Conservation (phyloP, 92 coral and sea anemone species). For the Phenganax stokvisi region DNA sequence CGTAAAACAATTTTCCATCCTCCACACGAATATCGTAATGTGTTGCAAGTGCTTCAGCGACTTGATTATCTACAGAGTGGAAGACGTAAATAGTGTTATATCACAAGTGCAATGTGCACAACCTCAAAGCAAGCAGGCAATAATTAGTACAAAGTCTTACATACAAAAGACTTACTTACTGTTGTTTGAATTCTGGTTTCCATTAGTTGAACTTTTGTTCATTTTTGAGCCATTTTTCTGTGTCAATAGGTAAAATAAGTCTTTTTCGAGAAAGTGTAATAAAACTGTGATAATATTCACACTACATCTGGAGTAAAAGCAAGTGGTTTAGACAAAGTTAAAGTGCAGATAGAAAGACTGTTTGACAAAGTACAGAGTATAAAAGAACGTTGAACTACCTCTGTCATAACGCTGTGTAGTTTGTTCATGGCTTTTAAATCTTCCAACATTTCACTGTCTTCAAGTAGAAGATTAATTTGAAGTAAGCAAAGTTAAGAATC, state of each 20-base stretch:
- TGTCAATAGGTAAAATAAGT: not conserved
- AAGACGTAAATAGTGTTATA: not conserved
- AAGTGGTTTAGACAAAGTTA: not conserved
- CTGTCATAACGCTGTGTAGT: constrained; percentile 56
- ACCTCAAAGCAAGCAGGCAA: not conserved
- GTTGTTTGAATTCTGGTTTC: constrained; percentile 49
- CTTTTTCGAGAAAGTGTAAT: too few relatives aligned
- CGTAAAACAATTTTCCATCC: constrained; percentile 91
- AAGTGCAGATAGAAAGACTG: not conserved
- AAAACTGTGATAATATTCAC: too few relatives aligned
- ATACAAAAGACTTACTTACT: not conserved
- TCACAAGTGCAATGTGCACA: not conserved
- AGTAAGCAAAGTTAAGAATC: constrained; percentile 72
- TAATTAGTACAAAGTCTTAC: not conserved
- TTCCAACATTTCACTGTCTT: constrained; percentile 79
- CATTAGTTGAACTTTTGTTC: not conserved
- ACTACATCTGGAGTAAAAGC: too few relatives aligned
- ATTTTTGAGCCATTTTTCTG: constrained; percentile 48
- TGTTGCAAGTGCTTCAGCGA: constrained; percentile 50
- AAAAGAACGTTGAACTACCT: constrained; percentile 47
- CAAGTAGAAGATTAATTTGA: constrained; percentile 84
- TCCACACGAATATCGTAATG: constrained; percentile 72
- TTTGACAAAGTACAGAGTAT: not conserved
- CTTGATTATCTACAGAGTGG: constrained; percentile 54
- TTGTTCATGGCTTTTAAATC: constrained; percentile 88